Base-by-base conservation (phyloP, 2,113 vertebrate species). In the Gorsachius goisagi region DNA sequence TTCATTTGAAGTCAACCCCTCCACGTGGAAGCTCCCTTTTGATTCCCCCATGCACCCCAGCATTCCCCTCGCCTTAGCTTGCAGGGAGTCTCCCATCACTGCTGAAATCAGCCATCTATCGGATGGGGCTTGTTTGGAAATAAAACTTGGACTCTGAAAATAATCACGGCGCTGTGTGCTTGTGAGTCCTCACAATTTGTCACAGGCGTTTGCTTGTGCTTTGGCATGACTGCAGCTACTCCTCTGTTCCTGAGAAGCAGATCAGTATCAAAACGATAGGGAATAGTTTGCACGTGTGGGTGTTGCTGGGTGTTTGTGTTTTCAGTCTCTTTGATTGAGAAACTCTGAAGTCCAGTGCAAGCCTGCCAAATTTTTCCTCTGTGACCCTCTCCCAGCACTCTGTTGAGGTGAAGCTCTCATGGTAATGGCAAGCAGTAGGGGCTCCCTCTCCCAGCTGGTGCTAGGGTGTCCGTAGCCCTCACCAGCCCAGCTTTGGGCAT, bases 401-500 rank as follows among this genome's bases (percentile, higher is more conserved):
- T 55, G 0, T 7, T 44, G 52, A 50, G 33, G 5, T 50, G 22
- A 1, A 6, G 44, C 45, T 81, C 41, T 49, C 16, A 9, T 11
- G 30, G 32, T 41, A 41, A 53, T 39, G 45, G 32, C 32, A 35
- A 15, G 35, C 2, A 0, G 15, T 27, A 35, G 13, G 45, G 17
- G 8, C 24, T 76, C 12, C 14, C 16, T 52, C 10, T 89, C 39
- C 19, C 37, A 66, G 7, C 17, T 1, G 0, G 6, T 9, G 16
- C 41, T 73, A 60, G 24, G 37, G 9, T 59, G 37, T 28, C 41
- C 1, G 1, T 47, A 37, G 68, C 60, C 71, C 49, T 85, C 20
- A 5, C 9, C 23, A 79, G 22, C 39, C 22, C 63, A 27, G 28
- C 45, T 50, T 50, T 0, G 4, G 68, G n/a, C 0, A 2, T 0